These are phyloP conservation scores for Catalaphyllia jardinei DNA, from an alignment of 64 coral and sea anemone genomes.

Conservation along the genomic window DNA sequence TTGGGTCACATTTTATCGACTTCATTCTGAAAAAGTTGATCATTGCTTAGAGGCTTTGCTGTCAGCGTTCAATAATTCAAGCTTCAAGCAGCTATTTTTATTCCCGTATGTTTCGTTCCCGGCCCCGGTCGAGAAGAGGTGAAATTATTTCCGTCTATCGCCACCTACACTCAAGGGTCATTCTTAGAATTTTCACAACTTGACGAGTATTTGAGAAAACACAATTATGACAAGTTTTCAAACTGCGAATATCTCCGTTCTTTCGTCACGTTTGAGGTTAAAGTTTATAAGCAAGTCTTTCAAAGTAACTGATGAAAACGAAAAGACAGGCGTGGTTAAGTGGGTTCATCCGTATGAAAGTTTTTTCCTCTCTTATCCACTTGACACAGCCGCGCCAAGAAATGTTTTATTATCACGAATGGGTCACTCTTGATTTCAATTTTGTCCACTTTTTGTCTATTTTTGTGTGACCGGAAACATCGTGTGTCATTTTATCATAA, in stretches of 20 bases:
- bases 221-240: neutral
- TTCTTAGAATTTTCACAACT: conserved; percentile 14
- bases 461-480: too few species aligned
- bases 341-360: too few species aligned
- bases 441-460: too few species aligned
- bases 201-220: neutral
- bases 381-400: too few species aligned
- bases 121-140: too few species aligned
- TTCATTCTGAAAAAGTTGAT: neutral
- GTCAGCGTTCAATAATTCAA: neutral
- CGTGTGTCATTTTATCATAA: too few species aligned
- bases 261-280: neutral
- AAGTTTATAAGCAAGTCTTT: neutral
- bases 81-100: too few species aligned
- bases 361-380: too few species aligned
- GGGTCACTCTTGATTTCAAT: too few species aligned
- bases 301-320: neutral
- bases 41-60: neutral
- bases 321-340: neutral
- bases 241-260: neutral
- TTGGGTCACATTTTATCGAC: neutral
- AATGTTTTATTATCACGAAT: too few species aligned
- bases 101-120: too few species aligned
- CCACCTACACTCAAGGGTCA: neutral
- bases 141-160: neutral